A percentile compares a stretch with the other conserved stretches of the same genome.
Evolutionary conservation across 1,140 invertebrate genomes (phyloP).

Genomic region (Eriosoma lanigerum): DNA sequence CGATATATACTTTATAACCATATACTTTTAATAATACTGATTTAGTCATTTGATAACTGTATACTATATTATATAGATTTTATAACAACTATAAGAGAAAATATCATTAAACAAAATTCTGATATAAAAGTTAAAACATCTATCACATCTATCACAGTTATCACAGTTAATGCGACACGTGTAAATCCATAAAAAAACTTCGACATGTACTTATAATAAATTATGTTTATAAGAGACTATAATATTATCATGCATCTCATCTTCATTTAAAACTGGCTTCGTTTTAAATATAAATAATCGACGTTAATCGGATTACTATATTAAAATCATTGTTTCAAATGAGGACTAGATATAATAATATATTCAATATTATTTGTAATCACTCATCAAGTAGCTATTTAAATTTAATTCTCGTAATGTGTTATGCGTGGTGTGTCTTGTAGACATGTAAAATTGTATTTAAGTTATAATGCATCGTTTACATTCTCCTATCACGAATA

Average conservation of each 20-base stretch:
- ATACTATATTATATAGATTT: too few species aligned
- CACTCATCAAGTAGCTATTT: too few species aligned
- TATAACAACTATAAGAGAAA: too few species aligned
- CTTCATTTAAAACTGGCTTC: background rate
- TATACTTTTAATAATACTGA: too few species aligned
- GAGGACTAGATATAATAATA: background rate
- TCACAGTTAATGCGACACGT: background rate
- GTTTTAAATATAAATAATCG: background rate
- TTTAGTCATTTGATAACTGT: too few species aligned
- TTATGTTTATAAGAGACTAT: background rate
- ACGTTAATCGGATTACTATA: background rate
- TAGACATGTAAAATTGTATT: too few species aligned
- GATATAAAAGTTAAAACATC: constrained; percentile 27
- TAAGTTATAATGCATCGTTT: too few species aligned
- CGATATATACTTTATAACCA: too few species aligned
- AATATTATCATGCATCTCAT: background rate
- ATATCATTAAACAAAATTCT: background rate
- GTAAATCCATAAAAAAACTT: background rate
- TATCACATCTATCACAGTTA: constrained; percentile 5
- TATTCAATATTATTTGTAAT: background rate
- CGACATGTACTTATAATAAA: background rate
- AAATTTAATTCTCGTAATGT: too few species aligned
- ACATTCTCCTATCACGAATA: too few species aligned
- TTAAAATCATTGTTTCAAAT: background rate
- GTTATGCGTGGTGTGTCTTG: too few species aligned